Evolutionary conservation across 2,888 invertebrate genomes (phyloP).

Genomic region (Epirrhoe alternata): DNA sequence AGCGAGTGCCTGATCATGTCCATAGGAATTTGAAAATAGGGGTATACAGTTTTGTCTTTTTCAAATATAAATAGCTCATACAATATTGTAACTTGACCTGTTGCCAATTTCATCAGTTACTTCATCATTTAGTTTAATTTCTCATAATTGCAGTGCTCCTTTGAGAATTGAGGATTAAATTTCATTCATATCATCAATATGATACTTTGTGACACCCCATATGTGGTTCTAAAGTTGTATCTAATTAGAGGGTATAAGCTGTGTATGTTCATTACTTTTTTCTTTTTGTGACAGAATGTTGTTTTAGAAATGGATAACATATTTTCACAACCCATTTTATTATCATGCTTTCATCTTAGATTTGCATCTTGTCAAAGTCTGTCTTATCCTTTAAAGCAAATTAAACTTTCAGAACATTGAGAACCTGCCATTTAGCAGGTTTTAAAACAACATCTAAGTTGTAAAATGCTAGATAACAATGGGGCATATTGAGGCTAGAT

Average conservation of each 20-base stretch:
- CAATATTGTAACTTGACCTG: conserved; percentile 10
- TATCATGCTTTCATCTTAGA: conserved; percentile 27
- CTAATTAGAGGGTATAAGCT: conserved; percentile 8
- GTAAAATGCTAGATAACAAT: conserved; percentile 25
- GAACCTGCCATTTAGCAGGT: conserved; percentile 19
- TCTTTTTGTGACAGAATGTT: conserved; percentile 10
- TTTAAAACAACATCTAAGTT: conserved; percentile 29
- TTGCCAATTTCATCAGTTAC: conserved; percentile 27
- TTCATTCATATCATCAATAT: conserved; percentile 18
- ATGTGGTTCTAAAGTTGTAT: conserved; percentile 10
- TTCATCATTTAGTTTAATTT: conserved; percentile 19
- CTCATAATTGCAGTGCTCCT: conserved; percentile 19
- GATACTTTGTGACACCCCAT: conserved; percentile 10
- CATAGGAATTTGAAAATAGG: conserved; percentile 11
- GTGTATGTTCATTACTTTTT: conserved; percentile 22
- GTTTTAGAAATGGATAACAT: conserved; percentile 20
- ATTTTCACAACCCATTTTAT: conserved; percentile 13
- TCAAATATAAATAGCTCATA: conserved; percentile 11
- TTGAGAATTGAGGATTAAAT: conserved; percentile 18
- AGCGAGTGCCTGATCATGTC: conserved; percentile 20
- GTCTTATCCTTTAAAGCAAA: conserved; percentile 16
- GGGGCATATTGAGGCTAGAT: conserved; percentile 16
- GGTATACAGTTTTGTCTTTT: conserved; percentile 15
- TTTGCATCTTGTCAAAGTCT: conserved; percentile 16
- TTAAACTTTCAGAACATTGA: conserved; percentile 21